A percentile compares a stretch with the other conserved stretches of the same genome.
phyloP scores from a whole-genome alignment of 1,140 invertebrate species.

The Brachionus asplanchnoidis region DNA sequence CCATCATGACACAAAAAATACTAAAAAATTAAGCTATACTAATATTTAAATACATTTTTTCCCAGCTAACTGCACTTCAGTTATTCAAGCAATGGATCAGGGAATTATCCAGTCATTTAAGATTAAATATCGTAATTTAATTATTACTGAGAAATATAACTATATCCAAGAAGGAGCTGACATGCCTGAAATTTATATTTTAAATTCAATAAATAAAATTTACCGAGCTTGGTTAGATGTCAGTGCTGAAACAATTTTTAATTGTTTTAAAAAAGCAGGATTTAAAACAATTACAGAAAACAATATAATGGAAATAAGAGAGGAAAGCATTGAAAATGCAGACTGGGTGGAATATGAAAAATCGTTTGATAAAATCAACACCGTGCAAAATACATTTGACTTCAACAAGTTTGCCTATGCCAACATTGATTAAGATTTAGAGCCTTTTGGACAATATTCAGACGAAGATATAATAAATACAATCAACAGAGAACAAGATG shows the following conservation, averaged over 20 bases:
- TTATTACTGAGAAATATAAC: neutral
- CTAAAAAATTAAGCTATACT: neutral
- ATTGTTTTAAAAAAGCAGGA: neutral
- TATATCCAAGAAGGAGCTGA: neutral
- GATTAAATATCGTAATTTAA: neutral
- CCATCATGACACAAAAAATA: neutral
- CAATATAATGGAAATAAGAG: neutral
- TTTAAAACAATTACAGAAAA: neutral
- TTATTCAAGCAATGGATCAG: neutral
- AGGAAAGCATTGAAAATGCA: neutral
- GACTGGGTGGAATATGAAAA: neutral
- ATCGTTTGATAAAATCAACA: neutral
- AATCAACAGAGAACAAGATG: neutral
- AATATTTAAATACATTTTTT: neutral
- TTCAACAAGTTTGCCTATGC: neutral
- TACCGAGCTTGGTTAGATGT: neutral
- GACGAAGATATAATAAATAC: too few species aligned
- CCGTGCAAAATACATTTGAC: neutral
- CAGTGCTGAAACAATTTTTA: neutral
- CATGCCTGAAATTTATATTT: neutral
- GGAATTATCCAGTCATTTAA: neutral
- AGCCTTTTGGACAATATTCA: too few species aligned
- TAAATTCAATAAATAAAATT: neutral
- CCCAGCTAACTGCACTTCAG: neutral
- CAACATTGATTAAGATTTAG: neutral